Percentiles rank a stretch among this genome's conserved stretches.
These are phyloP conservation scores for Drepanosiphum platanoidis DNA, from an alignment of 2,888 invertebrate genomes.

Conservation along the genomic window DNA sequence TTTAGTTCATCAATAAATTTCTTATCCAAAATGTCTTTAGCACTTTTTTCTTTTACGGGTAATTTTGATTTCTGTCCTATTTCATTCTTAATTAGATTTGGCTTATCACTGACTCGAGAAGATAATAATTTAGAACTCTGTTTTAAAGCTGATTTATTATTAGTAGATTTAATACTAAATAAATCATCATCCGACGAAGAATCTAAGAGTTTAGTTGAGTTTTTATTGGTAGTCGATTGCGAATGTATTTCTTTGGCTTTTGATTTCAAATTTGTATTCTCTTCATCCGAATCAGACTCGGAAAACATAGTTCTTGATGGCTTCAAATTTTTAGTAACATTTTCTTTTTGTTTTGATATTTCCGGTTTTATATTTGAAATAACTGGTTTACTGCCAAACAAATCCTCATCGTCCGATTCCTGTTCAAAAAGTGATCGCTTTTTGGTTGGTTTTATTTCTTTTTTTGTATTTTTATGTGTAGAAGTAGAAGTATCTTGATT, in stretches of 20 bases:
- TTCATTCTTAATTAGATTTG: constrained; percentile 4
- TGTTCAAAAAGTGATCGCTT: constrained; percentile 30
- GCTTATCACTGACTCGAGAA: neutral
- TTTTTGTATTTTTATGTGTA: neutral
- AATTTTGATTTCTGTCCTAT: neutral
- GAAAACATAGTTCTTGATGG: constrained; percentile 30
- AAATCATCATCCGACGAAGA: constrained; percentile 59
- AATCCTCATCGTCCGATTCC: constrained; percentile 52
- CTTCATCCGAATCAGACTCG: constrained; percentile 55
- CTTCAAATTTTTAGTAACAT: neutral
- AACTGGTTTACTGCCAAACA: constrained; percentile 25
- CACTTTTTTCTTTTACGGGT: neutral
- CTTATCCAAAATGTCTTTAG: neutral
- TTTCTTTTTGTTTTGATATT: constrained; percentile 1
- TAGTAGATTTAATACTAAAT: constrained; percentile 34
- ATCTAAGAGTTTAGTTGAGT: constrained; percentile 15
- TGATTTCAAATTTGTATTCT: neutral
- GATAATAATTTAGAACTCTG: neutral
- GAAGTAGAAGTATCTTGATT: constrained; percentile 1
- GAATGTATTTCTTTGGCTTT: neutral
- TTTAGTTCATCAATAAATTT: constrained; percentile 2
- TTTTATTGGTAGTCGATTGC: neutral
- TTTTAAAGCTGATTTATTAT: constrained; percentile 8
- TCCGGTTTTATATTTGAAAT: neutral
- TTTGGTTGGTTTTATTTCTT: constrained; percentile 9